phyloP scores from a whole-genome alignment of 2,113 vertebrate genomes.

The Centrocercus urophasianus region DNA sequence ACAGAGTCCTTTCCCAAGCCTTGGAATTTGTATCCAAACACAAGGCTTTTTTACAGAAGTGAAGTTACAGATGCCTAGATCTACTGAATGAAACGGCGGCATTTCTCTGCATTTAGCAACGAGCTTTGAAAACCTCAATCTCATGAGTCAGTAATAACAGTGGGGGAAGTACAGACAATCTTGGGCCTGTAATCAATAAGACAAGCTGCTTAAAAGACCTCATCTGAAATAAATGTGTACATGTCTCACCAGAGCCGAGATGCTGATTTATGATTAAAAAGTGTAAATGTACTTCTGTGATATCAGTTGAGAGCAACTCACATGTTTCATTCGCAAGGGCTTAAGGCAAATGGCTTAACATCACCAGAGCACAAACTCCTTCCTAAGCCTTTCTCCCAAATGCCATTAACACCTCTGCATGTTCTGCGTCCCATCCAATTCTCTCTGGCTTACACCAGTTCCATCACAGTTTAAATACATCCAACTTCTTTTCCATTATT shows the following conservation, averaged over 20 bases:
- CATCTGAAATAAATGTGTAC: constrained; percentile 20
- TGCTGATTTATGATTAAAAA: constrained; percentile 21
- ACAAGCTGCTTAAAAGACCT: constrained; percentile 20
- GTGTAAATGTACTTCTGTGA: constrained; percentile 10
- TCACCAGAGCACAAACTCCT: background rate
- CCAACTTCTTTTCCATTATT: background rate
- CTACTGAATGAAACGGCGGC: background rate
- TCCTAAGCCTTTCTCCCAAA: background rate
- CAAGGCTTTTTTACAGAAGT: background rate
- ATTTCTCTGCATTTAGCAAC: constrained; percentile 30
- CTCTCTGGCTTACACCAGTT: background rate
- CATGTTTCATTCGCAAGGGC: background rate
- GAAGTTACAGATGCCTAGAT: constrained; percentile 24
- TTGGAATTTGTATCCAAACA: background rate
- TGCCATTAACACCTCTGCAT: background rate
- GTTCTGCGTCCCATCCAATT: background rate
- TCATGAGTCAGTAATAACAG: constrained; percentile 57
- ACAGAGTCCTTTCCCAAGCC: background rate
- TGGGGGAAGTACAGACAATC: constrained; percentile 10
- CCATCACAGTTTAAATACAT: background rate
- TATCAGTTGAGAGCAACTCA: constrained; percentile 12
- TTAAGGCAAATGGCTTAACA: constrained; percentile 19
- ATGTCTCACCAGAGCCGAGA: background rate
- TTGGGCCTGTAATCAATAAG: constrained; percentile 23
- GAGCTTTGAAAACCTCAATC: constrained; percentile 52